Percentiles rank a stretch among this genome's conserved stretches.
Evolutionary conservation across 2,113 vertebrate genomes (phyloP).

Genomic region (Camelus bactrianus): DNA sequence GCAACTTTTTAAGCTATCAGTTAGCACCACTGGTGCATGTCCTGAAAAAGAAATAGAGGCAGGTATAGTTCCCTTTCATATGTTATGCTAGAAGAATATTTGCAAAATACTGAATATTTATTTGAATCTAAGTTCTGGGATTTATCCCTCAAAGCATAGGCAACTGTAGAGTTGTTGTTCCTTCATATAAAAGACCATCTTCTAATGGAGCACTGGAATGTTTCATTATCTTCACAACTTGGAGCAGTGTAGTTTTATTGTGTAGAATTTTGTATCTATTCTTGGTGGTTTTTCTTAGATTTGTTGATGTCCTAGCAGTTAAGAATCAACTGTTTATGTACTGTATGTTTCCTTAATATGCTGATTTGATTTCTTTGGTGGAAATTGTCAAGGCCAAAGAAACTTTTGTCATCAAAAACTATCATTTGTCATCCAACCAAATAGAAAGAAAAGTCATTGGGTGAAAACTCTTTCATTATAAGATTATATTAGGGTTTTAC

Average conservation of each 20-base stretch:
- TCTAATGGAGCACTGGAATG: conserved; percentile 16
- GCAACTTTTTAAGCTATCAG: background rate
- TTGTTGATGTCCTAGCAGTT: conserved; percentile 56
- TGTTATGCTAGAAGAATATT: conserved; percentile 21
- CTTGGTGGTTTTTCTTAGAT: conserved; percentile 46
- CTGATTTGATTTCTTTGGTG: conserved; percentile 56
- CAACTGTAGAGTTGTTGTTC: conserved; percentile 31
- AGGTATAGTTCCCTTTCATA: conserved; percentile 23
- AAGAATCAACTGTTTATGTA: conserved; percentile 50
- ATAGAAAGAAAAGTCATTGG: background rate
- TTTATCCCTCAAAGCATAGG: conserved; percentile 20
- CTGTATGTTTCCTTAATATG: conserved; percentile 38
- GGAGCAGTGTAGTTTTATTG: conserved; percentile 17
- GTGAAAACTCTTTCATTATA: background rate
- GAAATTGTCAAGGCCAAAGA: conserved; percentile 17
- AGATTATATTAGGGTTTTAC: background rate
- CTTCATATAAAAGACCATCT: conserved; percentile 44
- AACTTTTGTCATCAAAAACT: background rate
- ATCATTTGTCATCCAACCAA: conserved; percentile 23
- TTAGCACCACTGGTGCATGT: background rate
- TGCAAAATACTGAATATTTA: conserved; percentile 49
- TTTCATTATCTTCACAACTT: conserved; percentile 57
- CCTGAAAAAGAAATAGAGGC: conserved; percentile 33
- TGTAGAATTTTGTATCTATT: conserved; percentile 9
- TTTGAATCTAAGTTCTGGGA: conserved; percentile 45